Evolutionary conservation across 2,888 invertebrate species (phyloP).

Genomic region (Trypoxylon attenuatum): DNA sequence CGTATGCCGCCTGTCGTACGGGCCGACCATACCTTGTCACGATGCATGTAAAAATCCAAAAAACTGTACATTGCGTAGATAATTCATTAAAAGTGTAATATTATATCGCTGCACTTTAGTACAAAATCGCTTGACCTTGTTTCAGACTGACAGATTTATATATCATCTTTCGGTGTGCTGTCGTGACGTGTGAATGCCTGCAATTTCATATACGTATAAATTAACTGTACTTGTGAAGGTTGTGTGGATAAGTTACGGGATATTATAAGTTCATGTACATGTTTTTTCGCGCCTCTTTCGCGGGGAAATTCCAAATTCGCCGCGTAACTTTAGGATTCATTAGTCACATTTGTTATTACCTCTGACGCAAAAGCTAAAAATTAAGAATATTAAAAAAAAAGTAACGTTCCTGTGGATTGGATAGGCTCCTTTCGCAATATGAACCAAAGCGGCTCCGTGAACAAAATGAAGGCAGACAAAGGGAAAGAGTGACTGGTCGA

Average conservation of each 20-base stretch:
- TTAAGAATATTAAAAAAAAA: slow-evolving; percentile 42
- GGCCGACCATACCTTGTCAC: slow-evolving; percentile 62
- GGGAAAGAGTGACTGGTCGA: background rate
- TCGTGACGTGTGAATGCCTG: slow-evolving; percentile 64
- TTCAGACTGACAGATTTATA: slow-evolving; percentile 66
- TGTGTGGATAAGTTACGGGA: slow-evolving; percentile 31
- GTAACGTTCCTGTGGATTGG: slow-evolving; percentile 56
- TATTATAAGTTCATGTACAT: slow-evolving; percentile 16
- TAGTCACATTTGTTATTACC: slow-evolving; percentile 30
- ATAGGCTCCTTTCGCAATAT: slow-evolving; percentile 52
- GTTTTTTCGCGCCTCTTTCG: slow-evolving; percentile 24
- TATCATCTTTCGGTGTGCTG: slow-evolving; percentile 61
- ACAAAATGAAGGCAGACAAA: slow-evolving; percentile 1
- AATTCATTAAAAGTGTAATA: slow-evolving; percentile 65
- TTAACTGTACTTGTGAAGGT: slow-evolving; percentile 34
- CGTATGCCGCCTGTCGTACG: slow-evolving; percentile 42
- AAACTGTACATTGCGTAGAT: slow-evolving; percentile 66
- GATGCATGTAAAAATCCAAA: slow-evolving; percentile 61
- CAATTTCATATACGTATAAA: slow-evolving; percentile 54
- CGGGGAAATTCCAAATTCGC: background rate
- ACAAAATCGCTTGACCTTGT: slow-evolving; percentile 71
- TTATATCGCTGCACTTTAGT: slow-evolving; percentile 73
- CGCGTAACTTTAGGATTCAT: slow-evolving; percentile 21
- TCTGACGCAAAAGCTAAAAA: slow-evolving; percentile 25
- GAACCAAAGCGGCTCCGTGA: slow-evolving; percentile 47